These are phyloP conservation scores for Alauda arvensis DNA, from an alignment of 2,797 vertebrate genomes.

Conservation along the genomic window DNA sequence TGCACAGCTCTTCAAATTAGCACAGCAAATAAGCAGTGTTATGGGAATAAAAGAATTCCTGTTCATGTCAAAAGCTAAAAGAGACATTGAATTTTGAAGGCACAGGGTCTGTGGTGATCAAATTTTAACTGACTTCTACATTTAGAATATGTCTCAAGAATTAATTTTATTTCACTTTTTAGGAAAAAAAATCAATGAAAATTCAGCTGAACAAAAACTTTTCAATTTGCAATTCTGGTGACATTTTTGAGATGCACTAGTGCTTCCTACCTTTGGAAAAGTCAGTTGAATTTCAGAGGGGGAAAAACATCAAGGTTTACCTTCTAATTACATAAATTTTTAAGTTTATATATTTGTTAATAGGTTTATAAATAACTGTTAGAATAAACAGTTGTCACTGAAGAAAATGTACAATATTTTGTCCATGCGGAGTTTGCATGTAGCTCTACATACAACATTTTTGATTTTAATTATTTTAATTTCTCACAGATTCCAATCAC, in stretches of 20 bases:
- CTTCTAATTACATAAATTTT: neutral
- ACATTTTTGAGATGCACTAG: neutral
- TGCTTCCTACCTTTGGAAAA: neutral
- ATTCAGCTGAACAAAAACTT: neutral
- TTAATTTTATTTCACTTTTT: neutral
- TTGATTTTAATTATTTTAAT: neutral
- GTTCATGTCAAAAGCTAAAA: neutral
- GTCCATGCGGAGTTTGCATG: neutral
- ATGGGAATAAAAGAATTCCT: neutral
- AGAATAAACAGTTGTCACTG: neutral
- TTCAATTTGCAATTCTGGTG: neutral
- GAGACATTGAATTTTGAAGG: neutral
- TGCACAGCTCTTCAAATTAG: neutral
- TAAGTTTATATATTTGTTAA: neutral
- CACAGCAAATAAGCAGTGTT: neutral
- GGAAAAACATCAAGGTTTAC: neutral
- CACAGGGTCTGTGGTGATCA: accelerated
- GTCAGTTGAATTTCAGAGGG: neutral
- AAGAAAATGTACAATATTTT: neutral
- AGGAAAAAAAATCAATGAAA: neutral
- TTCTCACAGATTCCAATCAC: neutral
- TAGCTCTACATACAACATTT: neutral
- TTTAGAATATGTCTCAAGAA: neutral
- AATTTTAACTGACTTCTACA: neutral
- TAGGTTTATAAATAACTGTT: neutral